Evolutionary conservation across 2,888 invertebrate genomes (phyloP).

Genomic region (Fragum whitleyi): DNA sequence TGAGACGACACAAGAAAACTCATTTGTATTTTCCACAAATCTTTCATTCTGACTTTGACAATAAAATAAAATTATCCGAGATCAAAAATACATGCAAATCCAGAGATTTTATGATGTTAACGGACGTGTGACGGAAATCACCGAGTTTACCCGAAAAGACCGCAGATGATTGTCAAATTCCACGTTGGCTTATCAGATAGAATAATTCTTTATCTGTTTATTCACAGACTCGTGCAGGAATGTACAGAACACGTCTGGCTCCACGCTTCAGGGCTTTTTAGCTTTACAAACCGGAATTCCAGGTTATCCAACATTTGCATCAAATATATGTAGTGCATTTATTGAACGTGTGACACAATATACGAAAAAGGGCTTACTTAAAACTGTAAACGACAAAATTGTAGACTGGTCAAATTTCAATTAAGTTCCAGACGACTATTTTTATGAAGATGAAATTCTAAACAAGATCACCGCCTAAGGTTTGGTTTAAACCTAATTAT

Average conservation of each 20-base stretch:
- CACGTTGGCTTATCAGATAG: slow-evolving; percentile 12
- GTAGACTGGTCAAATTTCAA: too few relatives aligned
- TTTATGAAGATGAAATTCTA: too few relatives aligned
- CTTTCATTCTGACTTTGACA: too few relatives aligned
- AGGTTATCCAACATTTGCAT: not conserved
- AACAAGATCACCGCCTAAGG: too few relatives aligned
- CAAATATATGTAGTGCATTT: not conserved
- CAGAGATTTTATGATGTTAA: too few relatives aligned
- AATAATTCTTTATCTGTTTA: slow-evolving; percentile 5
- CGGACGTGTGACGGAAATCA: not conserved
- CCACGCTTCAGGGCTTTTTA: slow-evolving; percentile 11
- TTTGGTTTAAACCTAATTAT: too few relatives aligned
- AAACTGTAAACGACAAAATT: too few relatives aligned
- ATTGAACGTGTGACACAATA: not conserved
- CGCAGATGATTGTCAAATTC: slow-evolving; percentile 18
- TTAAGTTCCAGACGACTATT: too few relatives aligned
- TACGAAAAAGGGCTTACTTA: not conserved
- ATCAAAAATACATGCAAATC: too few relatives aligned
- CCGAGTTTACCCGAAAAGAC: not conserved
- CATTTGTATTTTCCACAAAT: too few relatives aligned
- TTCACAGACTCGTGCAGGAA: slow-evolving; percentile 22
- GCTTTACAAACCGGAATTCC: slow-evolving; percentile 5
- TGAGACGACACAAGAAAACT: too few relatives aligned
- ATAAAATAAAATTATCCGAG: too few relatives aligned
- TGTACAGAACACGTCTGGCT: slow-evolving; percentile 18